phyloP scores from a whole-genome alignment of 2,888 invertebrate species.

The Cacoxenus indagator region DNA sequence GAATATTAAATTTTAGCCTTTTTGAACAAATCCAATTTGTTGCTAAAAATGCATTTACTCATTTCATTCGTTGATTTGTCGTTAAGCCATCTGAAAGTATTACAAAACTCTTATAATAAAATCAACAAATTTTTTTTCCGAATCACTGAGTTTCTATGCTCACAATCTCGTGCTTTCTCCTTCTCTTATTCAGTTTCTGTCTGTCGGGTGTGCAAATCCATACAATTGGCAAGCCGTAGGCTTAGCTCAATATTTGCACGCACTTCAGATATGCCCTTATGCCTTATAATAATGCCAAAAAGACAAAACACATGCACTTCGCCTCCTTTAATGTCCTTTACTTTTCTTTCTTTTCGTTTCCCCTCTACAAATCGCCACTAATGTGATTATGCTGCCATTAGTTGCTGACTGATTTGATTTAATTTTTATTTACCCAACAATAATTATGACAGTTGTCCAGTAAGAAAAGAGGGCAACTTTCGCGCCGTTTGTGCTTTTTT shows the following conservation, averaged over 20 bases:
- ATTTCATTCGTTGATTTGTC: too few relatives aligned
- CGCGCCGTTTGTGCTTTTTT: too few relatives aligned
- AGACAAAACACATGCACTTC: too few relatives aligned
- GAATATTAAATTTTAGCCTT: too few relatives aligned
- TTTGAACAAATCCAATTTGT: too few relatives aligned
- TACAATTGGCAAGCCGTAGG: not conserved
- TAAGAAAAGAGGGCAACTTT: too few relatives aligned
- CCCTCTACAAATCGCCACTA: constrained; percentile 34
- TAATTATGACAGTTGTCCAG: too few relatives aligned
- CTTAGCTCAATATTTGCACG: constrained; percentile 5
- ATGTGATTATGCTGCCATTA: constrained; percentile 64
- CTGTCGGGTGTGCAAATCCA: constrained; percentile 12
- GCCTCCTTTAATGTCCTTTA: too few relatives aligned
- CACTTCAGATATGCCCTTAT: not conserved
- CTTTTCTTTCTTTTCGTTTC: not conserved
- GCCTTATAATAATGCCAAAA: not conserved
- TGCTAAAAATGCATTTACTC: too few relatives aligned
- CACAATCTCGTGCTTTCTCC: not conserved
- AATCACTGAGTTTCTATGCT: constrained; percentile 43
- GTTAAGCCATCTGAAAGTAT: too few relatives aligned
- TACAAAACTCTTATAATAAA: constrained; percentile 2
- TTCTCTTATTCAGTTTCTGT: too few relatives aligned
- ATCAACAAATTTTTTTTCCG: constrained; percentile 40
- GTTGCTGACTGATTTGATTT: constrained; percentile 63
- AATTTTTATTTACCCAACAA: constrained; percentile 39